Evolutionary conservation across 2,888 invertebrate genomes (phyloP), one percentile per base, ranked within the genome.

Genomic region (Caenorhabditis sinica): DNA sequence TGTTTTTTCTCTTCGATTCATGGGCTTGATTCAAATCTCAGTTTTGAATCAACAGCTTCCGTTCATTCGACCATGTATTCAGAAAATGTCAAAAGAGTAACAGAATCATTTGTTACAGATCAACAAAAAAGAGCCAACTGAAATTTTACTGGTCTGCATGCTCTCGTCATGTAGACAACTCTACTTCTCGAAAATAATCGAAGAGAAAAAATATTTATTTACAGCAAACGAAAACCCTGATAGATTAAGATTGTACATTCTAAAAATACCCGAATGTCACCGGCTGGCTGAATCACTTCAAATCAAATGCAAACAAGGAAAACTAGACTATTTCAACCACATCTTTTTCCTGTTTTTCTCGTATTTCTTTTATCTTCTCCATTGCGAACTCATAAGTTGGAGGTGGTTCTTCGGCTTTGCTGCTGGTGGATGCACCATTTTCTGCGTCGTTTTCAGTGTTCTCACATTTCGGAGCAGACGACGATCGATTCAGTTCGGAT

Each of bases 311-410:
- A 23, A 28, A 40, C 9, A 6, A 61, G 17, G 33, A 23, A 56
- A 30, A 45, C 68, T 43, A 71, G 8, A 79, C 63, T 43, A 69
- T 53, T 69, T 69, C 71, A 11, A 40, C 30, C 51, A 53, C 36
- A 33, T 45, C 13, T 15, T 51, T 36, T 15, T 68, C 25, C 56
- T 63, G 33, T 66, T 66, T 53, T 23, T 68, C 68, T 0, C 53
- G 51, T 49, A 17, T 43, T 56, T 75, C 69, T 20, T 68, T 82
- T 4, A 82, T 82, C 40, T 76, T 75, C n/a, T 76, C 71, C 56
- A 82, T 58, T 11, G 82, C 82, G n/a, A 82, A 65, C 23, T 82
- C 82, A 49, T 82, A 82, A 11, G 75, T 58, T 56, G 82, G 82
- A 13, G 73, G 80, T 17, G 61, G 51, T 68, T 53, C 68, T 15